Evolutionary conservation across 2,888 invertebrate species (phyloP).

Genomic region (Lottia scabra): DNA sequence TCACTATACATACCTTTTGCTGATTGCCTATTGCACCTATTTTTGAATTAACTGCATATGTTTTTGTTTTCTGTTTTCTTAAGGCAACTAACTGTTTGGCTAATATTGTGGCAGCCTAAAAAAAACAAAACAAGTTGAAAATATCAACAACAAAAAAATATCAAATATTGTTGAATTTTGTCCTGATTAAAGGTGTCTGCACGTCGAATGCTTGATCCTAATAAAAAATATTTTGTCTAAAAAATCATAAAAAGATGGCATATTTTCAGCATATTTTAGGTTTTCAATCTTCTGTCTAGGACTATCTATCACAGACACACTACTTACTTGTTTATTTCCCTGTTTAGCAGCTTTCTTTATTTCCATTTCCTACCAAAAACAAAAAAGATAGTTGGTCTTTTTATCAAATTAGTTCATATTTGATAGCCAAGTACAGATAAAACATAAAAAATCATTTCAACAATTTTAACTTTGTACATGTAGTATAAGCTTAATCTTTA

Average conservation of each 20-base stretch:
- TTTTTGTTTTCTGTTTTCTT: slow-evolving; percentile 87
- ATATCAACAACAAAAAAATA: not conserved
- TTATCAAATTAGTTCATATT: no score
- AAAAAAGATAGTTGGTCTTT: slow-evolving; percentile 39
- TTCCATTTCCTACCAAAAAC: slow-evolving; percentile 85
- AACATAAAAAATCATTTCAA: no score
- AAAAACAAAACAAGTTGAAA: slow-evolving; percentile 59
- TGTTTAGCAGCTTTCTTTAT: slow-evolving; percentile 90
- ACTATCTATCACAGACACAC: not conserved
- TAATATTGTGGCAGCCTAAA: slow-evolving; percentile 73
- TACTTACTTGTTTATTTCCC: slow-evolving; percentile 82
- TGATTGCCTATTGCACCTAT: slow-evolving; percentile 83
- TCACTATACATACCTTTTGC: slow-evolving; percentile 75
- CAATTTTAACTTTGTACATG: no score
- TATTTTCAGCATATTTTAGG: no score
- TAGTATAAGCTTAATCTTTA: no score
- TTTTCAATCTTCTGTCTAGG: no score
- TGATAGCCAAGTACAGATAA: no score
- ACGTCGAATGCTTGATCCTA: no score
- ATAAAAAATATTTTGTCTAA: no score
- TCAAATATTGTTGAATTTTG: not conserved
- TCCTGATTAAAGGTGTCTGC: no score
- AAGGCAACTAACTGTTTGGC: slow-evolving; percentile 91
- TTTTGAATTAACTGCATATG: slow-evolving; percentile 85
- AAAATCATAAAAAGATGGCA: no score